Conservation (phyloP, 2,113 vertebrate genomes). For the Butorides virescens region DNA sequence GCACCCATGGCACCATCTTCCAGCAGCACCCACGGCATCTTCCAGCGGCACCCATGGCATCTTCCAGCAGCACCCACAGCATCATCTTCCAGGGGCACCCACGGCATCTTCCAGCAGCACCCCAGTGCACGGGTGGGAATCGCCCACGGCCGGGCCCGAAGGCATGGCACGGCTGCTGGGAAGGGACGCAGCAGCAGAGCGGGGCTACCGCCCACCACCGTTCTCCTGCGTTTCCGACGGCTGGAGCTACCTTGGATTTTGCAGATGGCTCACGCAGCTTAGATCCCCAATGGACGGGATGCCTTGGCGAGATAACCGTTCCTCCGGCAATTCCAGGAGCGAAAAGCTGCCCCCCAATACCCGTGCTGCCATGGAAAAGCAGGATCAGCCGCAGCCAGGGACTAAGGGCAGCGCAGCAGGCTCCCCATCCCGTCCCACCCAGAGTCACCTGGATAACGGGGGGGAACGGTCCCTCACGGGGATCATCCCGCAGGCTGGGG, state of each 20-base stretch:
- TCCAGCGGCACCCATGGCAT: too few species aligned
- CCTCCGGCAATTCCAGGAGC: background rate
- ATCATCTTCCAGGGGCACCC: too few species aligned
- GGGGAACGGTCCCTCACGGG: background rate
- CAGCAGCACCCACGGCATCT: background rate
- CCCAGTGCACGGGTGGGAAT: background rate
- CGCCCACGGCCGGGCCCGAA: background rate
- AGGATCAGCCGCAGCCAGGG: background rate
- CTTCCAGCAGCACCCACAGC: background rate
- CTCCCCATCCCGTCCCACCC: background rate
- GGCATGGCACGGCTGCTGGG: background rate
- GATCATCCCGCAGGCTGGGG: background rate
- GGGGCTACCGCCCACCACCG: background rate
- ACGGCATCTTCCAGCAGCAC: background rate
- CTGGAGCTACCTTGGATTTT: background rate
- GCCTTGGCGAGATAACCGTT: rapidly evolving
- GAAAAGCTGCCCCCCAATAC: background rate
- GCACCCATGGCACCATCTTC: too few species aligned
- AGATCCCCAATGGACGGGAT: background rate
- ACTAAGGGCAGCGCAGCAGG: too few species aligned
- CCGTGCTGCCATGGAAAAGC: background rate
- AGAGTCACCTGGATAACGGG: rapidly evolving
- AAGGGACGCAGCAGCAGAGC: background rate
- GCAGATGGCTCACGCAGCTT: background rate
- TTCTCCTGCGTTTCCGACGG: too few species aligned